Base-by-base conservation (phyloP, 2,797 vertebrate genomes). In the Poecile montanus region DNA sequence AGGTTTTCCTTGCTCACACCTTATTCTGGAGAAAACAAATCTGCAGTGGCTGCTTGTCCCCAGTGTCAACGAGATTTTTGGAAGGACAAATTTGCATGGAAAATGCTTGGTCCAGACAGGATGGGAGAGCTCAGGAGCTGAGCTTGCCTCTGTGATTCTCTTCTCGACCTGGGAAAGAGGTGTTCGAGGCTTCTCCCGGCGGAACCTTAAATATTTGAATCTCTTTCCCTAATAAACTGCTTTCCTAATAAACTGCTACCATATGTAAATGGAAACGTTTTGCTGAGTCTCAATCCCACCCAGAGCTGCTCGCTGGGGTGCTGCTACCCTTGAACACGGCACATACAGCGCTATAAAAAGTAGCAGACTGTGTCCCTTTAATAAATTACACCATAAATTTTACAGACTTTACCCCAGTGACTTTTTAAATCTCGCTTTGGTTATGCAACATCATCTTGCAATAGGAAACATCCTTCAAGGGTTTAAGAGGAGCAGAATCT, bases 321-420 rank as follows among this genome's bases (percentile, higher is more conserved):
- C 73, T 78, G 85, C 91, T 92, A 6, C 89, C 73, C 91, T 71
- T 10, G 66, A 78, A 36, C 84, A 57, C 0, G 9, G 50, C 75
- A 78, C 88, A 84, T 20, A 29, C 79, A 63, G 48, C 0, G 0
- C 89, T n/a, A 50, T 95, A 94, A 96, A 96, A 94, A 82, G 91
- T 86, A 96, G 88, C 91, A 91, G 92, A 91, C 91, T 91, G 74
- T 90, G 89, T 84, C 94, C 88, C 78, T 93, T 94, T 93, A 96
- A 95, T 91, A 91, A 96, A 91, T 94, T 84, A 53, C 88, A 67
- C 92, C 88, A 85, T 91, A 93, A 94, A 95, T 95, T 96, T 96
- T 96, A 91, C 92, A 88, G 88, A 70, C 91, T 81, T 95, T 79
- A 47, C 94, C 88, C 85, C 76, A 7, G 73, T 57, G 92, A 70